Evolutionary conservation across 2,113 vertebrate genomes (phyloP).

Genomic region (mouse (Mus musculus)): GRCm39 chr12:7449501-7450000

Average conservation of each 20-base stretch:
- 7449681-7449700: background rate
- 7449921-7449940: background rate
- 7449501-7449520: background rate
- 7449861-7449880: background rate
- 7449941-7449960: background rate
- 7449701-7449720: background rate
- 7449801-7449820: background rate
- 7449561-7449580: slow-evolving; percentile 47
- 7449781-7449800: background rate
- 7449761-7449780: slow-evolving; percentile 2
- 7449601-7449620: slow-evolving; percentile 31
- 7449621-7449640: slow-evolving; percentile 48
- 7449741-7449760: background rate
- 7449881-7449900: background rate
- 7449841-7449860: background rate
- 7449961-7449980: background rate
- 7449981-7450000: background rate
- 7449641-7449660: slow-evolving; percentile 56
- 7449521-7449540: background rate
- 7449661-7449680: slow-evolving; percentile 24
- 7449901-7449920: background rate
- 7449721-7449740: background rate
- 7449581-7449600: slow-evolving; percentile 9
- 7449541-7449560: background rate
- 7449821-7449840: background rate